phyloP scores from a whole-genome alignment of 2,888 invertebrate genomes.

The Campaea margaritaria region DNA sequence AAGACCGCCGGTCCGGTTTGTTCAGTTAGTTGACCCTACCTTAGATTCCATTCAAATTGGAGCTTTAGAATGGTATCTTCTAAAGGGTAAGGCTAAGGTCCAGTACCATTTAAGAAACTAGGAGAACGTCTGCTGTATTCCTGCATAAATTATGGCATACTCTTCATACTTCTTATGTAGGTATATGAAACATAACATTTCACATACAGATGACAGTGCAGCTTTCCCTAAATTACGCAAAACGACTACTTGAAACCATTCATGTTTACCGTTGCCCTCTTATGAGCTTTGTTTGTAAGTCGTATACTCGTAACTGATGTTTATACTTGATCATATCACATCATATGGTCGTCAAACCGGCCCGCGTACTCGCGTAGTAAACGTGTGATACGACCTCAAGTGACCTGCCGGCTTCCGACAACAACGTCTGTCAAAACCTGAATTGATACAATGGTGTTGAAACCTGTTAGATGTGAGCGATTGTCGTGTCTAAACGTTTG shows the following conservation, averaged over 20 bases:
- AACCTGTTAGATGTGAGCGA: slow-evolving; percentile 34
- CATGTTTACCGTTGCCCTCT: slow-evolving; percentile 56
- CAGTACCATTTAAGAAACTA: slow-evolving; percentile 9
- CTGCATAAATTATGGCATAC: background rate
- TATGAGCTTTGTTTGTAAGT: slow-evolving; percentile 52
- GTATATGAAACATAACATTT: slow-evolving; percentile 36
- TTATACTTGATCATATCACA: slow-evolving; percentile 69
- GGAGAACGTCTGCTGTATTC: slow-evolving; percentile 17
- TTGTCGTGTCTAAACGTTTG: slow-evolving; percentile 31
- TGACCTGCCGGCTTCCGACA: slow-evolving; percentile 56
- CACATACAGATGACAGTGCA: slow-evolving; percentile 51
- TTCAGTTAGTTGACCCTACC: slow-evolving; percentile 12
- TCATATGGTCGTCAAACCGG: slow-evolving; percentile 78
- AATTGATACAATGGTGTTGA: slow-evolving; percentile 34
- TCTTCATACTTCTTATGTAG: too few relatives aligned
- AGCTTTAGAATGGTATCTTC: slow-evolving; percentile 1
- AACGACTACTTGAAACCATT: slow-evolving; percentile 46
- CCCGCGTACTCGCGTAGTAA: slow-evolving; percentile 42
- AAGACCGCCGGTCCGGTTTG: too few relatives aligned
- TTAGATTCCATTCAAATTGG: slow-evolving; percentile 12
- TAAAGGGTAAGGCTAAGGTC: slow-evolving; percentile 27
- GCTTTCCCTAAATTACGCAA: slow-evolving; percentile 68
- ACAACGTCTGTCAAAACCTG: slow-evolving; percentile 54
- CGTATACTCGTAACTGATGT: slow-evolving; percentile 49
- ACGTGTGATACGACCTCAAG: slow-evolving; percentile 71